A percentile compares a stretch with the other conserved stretches of the same genome.
Conservation (phyloP, 2,888 invertebrate species). For the Eumerus sabulonum region DNA sequence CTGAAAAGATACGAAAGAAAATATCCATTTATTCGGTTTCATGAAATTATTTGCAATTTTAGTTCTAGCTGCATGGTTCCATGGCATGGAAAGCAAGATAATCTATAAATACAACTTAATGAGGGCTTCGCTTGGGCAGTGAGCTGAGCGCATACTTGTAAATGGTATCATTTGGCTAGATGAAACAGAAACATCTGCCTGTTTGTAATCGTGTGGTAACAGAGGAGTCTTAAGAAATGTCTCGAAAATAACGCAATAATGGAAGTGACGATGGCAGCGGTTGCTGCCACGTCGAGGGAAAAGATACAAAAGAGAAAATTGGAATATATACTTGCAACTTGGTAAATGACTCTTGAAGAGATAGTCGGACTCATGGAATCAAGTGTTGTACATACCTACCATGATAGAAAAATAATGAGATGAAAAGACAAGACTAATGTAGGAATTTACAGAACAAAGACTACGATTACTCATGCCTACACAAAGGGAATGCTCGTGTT, state of each 20-base stretch:
- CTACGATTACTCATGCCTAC: conserved; percentile 2
- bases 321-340: conserved; percentile 20
- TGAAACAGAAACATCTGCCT: conserved; percentile 41
- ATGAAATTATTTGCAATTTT: conserved; percentile 63
- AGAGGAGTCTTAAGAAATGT: conserved; percentile 27
- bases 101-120: conserved; percentile 67
- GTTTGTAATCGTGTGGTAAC: too few species aligned
- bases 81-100: conserved; percentile 42
- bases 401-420: too few species aligned
- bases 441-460: neutral
- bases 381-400: neutral
- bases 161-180: neutral
- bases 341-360: conserved; percentile 53
- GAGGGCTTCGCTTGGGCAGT: conserved; percentile 50
- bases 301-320: neutral
- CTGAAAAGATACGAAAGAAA: conserved; percentile 77
- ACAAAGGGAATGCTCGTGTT: neutral
- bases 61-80: conserved; percentile 59
- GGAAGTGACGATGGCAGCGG: conserved; percentile 1
- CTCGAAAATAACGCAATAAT: conserved; percentile 42
- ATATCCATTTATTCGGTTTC: conserved; percentile 47
- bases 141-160: conserved; percentile 8
- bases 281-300: conserved; percentile 19
- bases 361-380: conserved; percentile 21
- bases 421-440: too few species aligned